Evolutionary conservation across 2,888 invertebrate species (phyloP), one percentile per base, ranked within the genome.

Genomic region (Nymphalis urticae): DNA sequence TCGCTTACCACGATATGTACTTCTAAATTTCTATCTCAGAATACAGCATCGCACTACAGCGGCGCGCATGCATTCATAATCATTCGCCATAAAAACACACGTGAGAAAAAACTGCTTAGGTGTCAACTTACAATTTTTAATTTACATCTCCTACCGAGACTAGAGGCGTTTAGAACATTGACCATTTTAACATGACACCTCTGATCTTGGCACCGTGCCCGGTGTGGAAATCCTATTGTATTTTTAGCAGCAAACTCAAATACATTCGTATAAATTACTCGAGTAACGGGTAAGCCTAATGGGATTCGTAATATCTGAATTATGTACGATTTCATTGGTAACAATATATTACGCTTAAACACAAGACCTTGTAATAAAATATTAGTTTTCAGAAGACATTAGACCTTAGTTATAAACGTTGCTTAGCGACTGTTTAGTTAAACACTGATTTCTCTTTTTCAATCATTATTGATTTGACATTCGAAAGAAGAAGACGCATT

Each of bases 201-300:
- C 68, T 68, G 63, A 65, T 65, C 63, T 71, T 74, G 73, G 70
- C 72, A 82, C 79, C 79, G 82, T 77, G 75, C 80, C 77, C 69
- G 16, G 48, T 61, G 54, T 53, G 53, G 50, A 56, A 50, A 62
- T 78, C 77, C 74, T 74, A 77, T 75, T 78, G 77, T 82, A 81
- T 82, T 81, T 77, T 77, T 73, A 78, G 80, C 80, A 80, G 80
- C 48, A 63, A 63, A 66, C 19, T 24, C 48, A 36, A 48, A 47
- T 1, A 48, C 47, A 58, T 60, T 63, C n/a, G 48, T 50, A 66
- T 60, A 66, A 66, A 60, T 66, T 66, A 70, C 66, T 70, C 54
- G 48, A n/a, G 48, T 16, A n/a, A n/a, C 61, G 19, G 9, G 5
- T 62, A 36, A 32, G 47, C 17, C 27, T 61, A 32, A 42, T 60